A percentile compares a stretch with the other conserved stretches of the same genome.
Conservation (phyloP, 1,140 invertebrate species). For the Semibalanus balanoides region DNA sequence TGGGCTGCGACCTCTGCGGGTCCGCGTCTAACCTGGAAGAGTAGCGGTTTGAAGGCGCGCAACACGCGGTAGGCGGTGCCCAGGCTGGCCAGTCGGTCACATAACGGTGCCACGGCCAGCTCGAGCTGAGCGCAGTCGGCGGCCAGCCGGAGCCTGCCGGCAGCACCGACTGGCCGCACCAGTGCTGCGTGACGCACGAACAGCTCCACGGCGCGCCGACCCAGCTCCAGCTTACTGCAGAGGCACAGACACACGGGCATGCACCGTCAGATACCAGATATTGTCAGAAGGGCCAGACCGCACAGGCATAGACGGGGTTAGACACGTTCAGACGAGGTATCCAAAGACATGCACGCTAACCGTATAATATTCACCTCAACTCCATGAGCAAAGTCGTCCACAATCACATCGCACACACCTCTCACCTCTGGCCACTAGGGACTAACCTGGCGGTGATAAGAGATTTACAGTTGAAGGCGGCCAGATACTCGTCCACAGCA, state of each 20-base stretch:
- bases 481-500: conserved; percentile 54
- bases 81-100: conserved; percentile 49
- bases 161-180: conserved; percentile 59
- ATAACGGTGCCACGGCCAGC: conserved; percentile 45
- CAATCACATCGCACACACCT: no score
- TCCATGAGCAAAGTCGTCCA: no score
- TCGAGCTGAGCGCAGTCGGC: conserved; percentile 44
- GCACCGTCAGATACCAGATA: no score
- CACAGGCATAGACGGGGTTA: no score
- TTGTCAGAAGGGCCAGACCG: no score
- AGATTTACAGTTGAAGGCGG: conserved; percentile 53
- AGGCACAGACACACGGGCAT: conserved; percentile 23
- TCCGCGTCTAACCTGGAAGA: conserved; percentile 45
- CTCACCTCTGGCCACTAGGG: no score
- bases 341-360: no score
- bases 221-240: conserved; percentile 42
- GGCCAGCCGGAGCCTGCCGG: conserved; percentile 61
- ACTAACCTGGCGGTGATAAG: conserved; percentile 42
- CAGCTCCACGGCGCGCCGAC: conserved; percentile 63
- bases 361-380: no score
- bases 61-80: conserved; percentile 54
- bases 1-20: no score
- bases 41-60: conserved; percentile 58
- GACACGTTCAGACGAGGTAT: no score
- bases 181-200: conserved; percentile 76